These are phyloP conservation scores for Naso thynnoides DNA, from an alignment of 2,797 vertebrate genomes.

Conservation along the genomic window DNA sequence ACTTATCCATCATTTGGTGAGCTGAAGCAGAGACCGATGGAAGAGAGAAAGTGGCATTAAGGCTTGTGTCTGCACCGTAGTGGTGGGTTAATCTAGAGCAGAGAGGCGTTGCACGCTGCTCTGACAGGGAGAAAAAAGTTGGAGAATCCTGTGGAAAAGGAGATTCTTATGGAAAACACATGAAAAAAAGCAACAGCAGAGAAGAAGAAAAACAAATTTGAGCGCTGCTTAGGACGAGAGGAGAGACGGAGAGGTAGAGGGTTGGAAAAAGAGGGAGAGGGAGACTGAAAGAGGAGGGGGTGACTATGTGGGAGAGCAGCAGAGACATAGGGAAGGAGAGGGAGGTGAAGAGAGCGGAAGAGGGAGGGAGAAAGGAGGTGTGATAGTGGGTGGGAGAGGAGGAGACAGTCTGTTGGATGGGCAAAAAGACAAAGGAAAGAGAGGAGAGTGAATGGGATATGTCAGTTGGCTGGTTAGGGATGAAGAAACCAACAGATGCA, in stretches of 20 bases:
- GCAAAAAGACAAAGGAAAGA: slow-evolving; percentile 75
- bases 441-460: slow-evolving; percentile 70
- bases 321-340: slow-evolving; percentile 60
- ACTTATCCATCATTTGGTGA: slow-evolving; percentile 65
- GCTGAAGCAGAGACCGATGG: slow-evolving; percentile 21
- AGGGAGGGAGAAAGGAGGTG: slow-evolving; percentile 77
- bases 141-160: slow-evolving; percentile 81
- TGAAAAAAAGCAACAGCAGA: slow-evolving; percentile 65
- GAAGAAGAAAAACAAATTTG: slow-evolving; percentile 74
- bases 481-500: slow-evolving; percentile 73
- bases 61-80: slow-evolving; percentile 43
- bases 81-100: slow-evolving; percentile 64
- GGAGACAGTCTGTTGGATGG: slow-evolving; percentile 78
- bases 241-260: slow-evolving; percentile 55
- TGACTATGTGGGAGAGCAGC: slow-evolving; percentile 51
- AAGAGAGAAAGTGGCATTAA: slow-evolving; percentile 46
- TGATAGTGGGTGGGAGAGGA: slow-evolving; percentile 79
- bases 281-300: slow-evolving; percentile 59
- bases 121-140: slow-evolving; percentile 74
- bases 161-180: slow-evolving; percentile 79
- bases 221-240: slow-evolving; percentile 56
- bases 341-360: slow-evolving; percentile 66
- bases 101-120: slow-evolving; percentile 48
- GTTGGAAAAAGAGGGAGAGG: slow-evolving; percentile 59
- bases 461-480: slow-evolving; percentile 68